Evolutionary conservation across 2,113 vertebrate genomes (phyloP), one percentile per base, ranked within the genome.

Genomic region (Pipa parva): DNA sequence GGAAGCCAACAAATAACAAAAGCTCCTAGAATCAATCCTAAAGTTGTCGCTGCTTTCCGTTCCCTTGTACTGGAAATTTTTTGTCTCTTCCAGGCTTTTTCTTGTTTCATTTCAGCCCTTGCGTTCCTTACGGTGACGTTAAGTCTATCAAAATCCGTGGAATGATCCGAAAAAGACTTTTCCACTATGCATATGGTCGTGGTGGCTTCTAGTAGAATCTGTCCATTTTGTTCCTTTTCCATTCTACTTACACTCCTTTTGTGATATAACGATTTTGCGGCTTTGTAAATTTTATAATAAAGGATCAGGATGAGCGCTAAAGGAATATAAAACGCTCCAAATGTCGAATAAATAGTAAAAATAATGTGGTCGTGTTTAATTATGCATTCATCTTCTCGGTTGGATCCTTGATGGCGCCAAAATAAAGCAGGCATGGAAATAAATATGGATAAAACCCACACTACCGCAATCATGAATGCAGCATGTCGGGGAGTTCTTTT

Each of bases 1-100:
- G 97, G 97, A 70, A 99, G 80, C 97, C 97, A 99, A 75, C 97
- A 99, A 76, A 99, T 89, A 51, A 99, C 93, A 75, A 99, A 99
- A 2, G 95, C 97, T 12, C 97, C 96, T 73, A 99, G 75, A 74
- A 99, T 99, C 72, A 99, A 81, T 15, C 97, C 97, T 72, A 99
- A 72, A 0, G 93, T 98, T 2, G 93, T 97, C 10, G 97, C 97
- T 4, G 96, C 97, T 77, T 93, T 97, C 63, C 90, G 76, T 70
- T 99, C 97, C 69, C 95, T 85, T 3, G 92, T 89, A 71, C 93
- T 90, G 8, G 94, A 99, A 79, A 98, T 94, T 33, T 89, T 91
- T 27, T 94, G 92, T 63, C 85, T 92, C 79, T 88, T 92, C 85
- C 89, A 89, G 13, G 91, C 82, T 77, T 90, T 91, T 26, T 92